Base-by-base conservation (phyloP, 2,888 invertebrate species). In the Amphimallon solstitiale region DNA sequence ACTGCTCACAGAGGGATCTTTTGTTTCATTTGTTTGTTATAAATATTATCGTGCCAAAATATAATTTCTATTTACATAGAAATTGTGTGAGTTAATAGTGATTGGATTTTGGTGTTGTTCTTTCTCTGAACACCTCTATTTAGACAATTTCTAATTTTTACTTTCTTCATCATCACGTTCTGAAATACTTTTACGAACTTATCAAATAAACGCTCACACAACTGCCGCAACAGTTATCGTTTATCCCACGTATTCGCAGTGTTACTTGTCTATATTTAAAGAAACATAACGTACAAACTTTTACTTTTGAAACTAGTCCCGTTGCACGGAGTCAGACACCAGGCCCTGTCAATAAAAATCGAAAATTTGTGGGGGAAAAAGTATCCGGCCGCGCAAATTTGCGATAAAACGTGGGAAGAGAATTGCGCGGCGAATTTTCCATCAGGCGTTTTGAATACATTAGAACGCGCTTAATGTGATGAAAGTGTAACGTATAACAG, bases 271-370 rank as follows among this genome's bases (percentile, higher is more conserved):
- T 43, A 29, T n/a, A n/a, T 66, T 67, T 68, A 70, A 63, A 69
- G 63, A 48, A 52, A 65, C 40, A 38, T 37, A 14, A 38, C 21
- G 23, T 34, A 52, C 68, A 72, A 64, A 70, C 73, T 73, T 71
- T 74, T 74, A 74, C 73, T 72, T 71, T 61, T 68, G 65, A 54
- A 66, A 68, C 54, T 68, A 14, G 38, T 60, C 38, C 51, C 46
- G 21, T 38, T n/a, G 10, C 17, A 17, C 34, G 23, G 38, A 43
- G 38, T 15, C n/a, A 43, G 21, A 37, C 29, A 23, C 15, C 2
- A 9, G 43, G n/a, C 19, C 15, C 7, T 7, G 14, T 43, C 23
- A 14, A 4, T 10, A 45, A 59, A 59, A 59, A 45, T 43, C 34
- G 15, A 40, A 17, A 59, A 29, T 59, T 59, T 43, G 43, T 62